Conservation (phyloP, 2,797 vertebrate genomes). For the Arctocebus calabarensis region DNA sequence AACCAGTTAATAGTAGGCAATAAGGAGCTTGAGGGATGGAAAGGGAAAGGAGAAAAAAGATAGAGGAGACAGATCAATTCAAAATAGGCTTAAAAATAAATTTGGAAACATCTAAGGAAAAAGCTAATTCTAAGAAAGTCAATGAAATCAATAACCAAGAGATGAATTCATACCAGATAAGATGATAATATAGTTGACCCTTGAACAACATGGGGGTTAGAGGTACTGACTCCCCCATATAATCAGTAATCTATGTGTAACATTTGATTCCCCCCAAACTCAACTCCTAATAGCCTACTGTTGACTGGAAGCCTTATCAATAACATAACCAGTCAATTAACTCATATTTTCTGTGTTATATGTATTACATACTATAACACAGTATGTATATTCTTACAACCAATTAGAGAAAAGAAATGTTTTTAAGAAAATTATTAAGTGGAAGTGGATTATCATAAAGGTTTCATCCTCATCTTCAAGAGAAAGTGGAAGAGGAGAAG, state of each 20-base stretch:
- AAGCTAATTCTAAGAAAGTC: neutral
- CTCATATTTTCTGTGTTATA: neutral
- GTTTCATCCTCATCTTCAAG: neutral
- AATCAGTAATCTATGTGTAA: neutral
- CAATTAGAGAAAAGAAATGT: neutral
- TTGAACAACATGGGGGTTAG: neutral
- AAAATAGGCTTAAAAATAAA: neutral
- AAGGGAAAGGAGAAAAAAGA: neutral
- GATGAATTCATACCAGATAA: neutral
- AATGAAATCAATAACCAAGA: neutral
- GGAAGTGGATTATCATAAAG: neutral
- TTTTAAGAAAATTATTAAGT: neutral
- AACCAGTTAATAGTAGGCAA: neutral
- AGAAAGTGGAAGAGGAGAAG: neutral
- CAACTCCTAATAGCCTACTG: neutral
- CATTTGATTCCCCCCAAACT: neutral
- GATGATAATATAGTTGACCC: neutral
- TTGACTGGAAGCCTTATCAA: neutral
- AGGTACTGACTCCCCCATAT: fast-evolving
- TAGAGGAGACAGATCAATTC: neutral
- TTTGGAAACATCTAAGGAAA: neutral
- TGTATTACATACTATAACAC: neutral
- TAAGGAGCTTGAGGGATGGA: neutral
- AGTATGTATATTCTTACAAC: too few relatives aligned
- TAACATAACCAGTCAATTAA: neutral